A percentile compares a stretch with the other conserved stretches of the same genome.
Evolutionary conservation across 2,888 invertebrate genomes (phyloP).

Genomic region (Pantelozetes paolii): DNA sequence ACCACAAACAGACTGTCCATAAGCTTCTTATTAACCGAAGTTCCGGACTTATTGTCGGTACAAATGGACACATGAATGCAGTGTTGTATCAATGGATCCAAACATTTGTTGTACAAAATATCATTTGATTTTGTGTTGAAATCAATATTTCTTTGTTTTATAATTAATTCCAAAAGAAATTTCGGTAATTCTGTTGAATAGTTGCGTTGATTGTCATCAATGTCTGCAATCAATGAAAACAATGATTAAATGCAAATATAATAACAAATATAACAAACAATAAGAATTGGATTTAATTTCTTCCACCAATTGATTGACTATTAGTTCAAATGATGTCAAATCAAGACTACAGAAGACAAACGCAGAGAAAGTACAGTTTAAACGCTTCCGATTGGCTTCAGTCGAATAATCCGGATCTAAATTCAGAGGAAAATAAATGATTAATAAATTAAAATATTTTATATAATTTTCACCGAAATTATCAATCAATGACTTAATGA

Average conservation of each 20-base stretch:
- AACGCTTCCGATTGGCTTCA: neutral
- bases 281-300: constrained; percentile 12
- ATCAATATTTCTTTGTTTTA: neutral
- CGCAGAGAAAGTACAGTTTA: neutral
- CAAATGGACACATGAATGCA: constrained; percentile 25
- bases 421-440: neutral
- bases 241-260: neutral
- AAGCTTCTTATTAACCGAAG: neutral
- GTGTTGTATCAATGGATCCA: constrained; percentile 4
- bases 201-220: neutral
- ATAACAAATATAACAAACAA: neutral
- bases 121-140: neutral
- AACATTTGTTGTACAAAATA: neutral
- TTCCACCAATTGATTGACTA: neutral
- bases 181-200: neutral
- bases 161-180: neutral
- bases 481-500: neutral
- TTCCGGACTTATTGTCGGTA: constrained; percentile 4
- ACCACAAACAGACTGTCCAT: neutral
- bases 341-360: neutral
- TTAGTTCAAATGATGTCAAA: neutral
- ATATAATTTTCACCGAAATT: neutral
- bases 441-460: neutral
- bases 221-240: neutral
- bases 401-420: neutral